Evolutionary conservation across 2,888 invertebrate genomes (phyloP), one percentile per base, ranked within the genome.

Genomic region (Mythimna lalbum): DNA sequence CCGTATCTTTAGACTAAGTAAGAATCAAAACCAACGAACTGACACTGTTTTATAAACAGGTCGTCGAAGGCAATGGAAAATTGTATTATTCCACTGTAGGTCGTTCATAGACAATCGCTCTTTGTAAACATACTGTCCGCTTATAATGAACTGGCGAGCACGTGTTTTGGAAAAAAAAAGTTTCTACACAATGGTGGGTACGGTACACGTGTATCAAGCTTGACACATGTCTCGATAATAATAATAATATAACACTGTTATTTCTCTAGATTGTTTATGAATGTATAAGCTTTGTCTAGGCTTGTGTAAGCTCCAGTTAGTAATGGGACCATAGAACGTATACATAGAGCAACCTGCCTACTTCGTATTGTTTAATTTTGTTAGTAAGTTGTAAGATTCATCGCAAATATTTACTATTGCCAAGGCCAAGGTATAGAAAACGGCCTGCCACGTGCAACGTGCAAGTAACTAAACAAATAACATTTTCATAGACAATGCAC

Each of bases 11-110:
- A 72, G 81, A 81, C 79, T 81, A 78, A 36, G 66, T 65, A 73
- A 78, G 68, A 68, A 78, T 55, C 63, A 12, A 64, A 81, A 71
- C 59, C 49, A 33, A 69, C 31, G 49, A 69, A 72, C 82, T 69
- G 75, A 76, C 72, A 80, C 72, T 88, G 86, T 89, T 89, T 88
- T 87, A 81, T 87, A 90, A 90, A 90, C 83, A 85, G 82, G 71
- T 27, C 56, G 63, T 53, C 57, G 60, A 72, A 70, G 74, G 73
- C 78, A 76, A 76, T 76, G 87, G 83, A 85, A 86, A 79, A 57
- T 80, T 78, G 71, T 81, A 83, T 82, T 77, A 80, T 80, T 66
- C 68, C 79, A 70, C 53, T 64, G 60, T 59, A 66, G 62, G 55
- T 19, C 76, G 77, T 78, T 85, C 83, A 86, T 85, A 89, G 85